Conservation (phyloP, 2,888 invertebrate genomes). For the Anthophora plumipes region DNA sequence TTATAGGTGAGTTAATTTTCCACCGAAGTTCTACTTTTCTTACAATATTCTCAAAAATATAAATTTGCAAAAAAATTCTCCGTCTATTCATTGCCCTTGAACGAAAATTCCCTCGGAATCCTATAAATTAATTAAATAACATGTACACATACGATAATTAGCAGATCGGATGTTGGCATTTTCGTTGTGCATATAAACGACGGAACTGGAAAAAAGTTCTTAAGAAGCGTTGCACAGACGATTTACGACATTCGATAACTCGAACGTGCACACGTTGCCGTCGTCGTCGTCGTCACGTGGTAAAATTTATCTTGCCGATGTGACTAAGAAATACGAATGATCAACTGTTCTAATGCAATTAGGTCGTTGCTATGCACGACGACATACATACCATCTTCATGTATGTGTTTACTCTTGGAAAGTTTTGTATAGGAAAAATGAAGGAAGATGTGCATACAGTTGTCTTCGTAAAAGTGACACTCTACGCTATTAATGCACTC, state of each 20-base stretch:
- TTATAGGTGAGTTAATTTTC: too few relatives aligned
- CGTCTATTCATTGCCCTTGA: background rate
- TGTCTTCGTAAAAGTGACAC: slow-evolving; percentile 55
- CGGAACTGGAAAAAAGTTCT: slow-evolving; percentile 9
- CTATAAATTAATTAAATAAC: background rate
- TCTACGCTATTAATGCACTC: slow-evolving; percentile 52
- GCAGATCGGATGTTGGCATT: background rate
- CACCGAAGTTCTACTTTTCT: too few relatives aligned
- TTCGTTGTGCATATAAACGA: slow-evolving; percentile 7
- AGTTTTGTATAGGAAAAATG: slow-evolving; percentile 51
- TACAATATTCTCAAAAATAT: too few relatives aligned
- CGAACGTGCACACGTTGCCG: background rate
- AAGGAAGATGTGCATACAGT: slow-evolving; percentile 20
- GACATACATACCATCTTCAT: slow-evolving; percentile 10
- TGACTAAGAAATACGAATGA: slow-evolving; percentile 16
- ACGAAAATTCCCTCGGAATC: background rate
- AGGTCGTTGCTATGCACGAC: slow-evolving; percentile 25
- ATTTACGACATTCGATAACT: slow-evolving; percentile 37
- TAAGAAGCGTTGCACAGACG: background rate
- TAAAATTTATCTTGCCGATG: slow-evolving; percentile 8
- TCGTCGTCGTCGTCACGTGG: background rate
- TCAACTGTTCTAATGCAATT: slow-evolving; percentile 42
- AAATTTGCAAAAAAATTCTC: too few relatives aligned
- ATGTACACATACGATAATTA: background rate
- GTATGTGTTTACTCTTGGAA: slow-evolving; percentile 39